Evolutionary conservation across 2,888 invertebrate genomes (phyloP), one percentile per base, ranked within the genome.

Genomic region (Ophion obscuratus): DNA sequence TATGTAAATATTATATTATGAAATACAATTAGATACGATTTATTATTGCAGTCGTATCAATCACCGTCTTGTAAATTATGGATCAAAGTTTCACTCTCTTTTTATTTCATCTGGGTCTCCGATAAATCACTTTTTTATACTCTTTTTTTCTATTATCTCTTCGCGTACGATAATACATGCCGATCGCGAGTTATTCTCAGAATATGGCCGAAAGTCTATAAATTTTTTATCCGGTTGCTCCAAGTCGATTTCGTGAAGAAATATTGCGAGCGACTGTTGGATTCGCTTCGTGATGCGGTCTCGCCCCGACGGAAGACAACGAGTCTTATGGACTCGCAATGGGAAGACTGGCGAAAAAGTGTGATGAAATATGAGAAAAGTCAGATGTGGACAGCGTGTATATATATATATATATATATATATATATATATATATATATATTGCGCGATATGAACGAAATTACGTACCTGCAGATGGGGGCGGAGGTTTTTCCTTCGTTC

Each of bases 271-370:
- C 36, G 53, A 27, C 62, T 17, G 27, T 27, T 57, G 27, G 57
- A n/a, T 77, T 47, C 76, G 76, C 67, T 77, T 17, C 61, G 68
- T 64, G 81, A 86, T 83, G 81, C 78, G 83, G 59, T 86, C 64
- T 31, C 67, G 79, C 71, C 61, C 87, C 88, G 87, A 82, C 88
- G 88, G 88, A 27, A 74, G 81, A 70, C 73, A 86, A 68, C 67
- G 76, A 74, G 75, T 78, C 44, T 36, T 20, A 66, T 31, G 31
- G 66, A 73, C 61, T 27, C 73, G 20, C 11, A 78, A 70, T 31
- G 53, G 66, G 36, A 61, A 57, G 80, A 59, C 61, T 61, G 14
- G 9, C 61, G 67, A 67, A 67, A 61, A 27, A 57, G 47, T 62
- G 67, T 73, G 64, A 67, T 80, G 82, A 66, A 81, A 83, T 81